Evolutionary conservation across 2,797 vertebrate species (phyloP).

Genomic region (Tinamus major): DNA sequence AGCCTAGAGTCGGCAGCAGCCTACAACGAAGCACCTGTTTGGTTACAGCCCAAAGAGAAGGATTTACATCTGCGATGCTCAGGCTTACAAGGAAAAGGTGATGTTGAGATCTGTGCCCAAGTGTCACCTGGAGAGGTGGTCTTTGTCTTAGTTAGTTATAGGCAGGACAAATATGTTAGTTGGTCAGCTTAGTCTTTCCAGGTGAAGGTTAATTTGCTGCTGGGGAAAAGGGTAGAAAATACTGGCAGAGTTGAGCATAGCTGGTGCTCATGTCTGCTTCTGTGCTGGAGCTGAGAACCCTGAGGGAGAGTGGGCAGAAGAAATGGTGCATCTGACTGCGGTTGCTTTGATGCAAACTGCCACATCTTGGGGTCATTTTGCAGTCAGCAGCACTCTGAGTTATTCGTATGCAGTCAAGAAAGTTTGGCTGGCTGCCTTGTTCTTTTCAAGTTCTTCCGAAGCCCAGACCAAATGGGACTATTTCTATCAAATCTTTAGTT

Average conservation of each 20-base stretch:
- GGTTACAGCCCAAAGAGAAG: neutral
- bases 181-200: neutral
- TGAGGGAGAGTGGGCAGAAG: neutral
- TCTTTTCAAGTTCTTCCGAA: neutral
- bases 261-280: neutral
- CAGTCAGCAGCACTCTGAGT: neutral
- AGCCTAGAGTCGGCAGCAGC: neutral
- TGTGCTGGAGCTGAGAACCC: neutral
- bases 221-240: neutral
- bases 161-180: neutral
- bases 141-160: too few species aligned
- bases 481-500: rapidly evolving
- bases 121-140: neutral
- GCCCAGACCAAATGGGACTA: rapidly evolving
- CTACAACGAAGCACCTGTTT: neutral
- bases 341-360: neutral
- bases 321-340: rapidly evolving
- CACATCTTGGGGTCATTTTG: rapidly evolving
- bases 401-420: rapidly evolving
- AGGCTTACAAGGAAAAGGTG: neutral
- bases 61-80: neutral
- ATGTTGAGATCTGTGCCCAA: neutral
- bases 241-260: neutral
- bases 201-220: neutral
- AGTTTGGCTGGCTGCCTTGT: neutral